These are phyloP conservation scores for Diploscapter pachys DNA, from an alignment of 1,140 invertebrate genomes.

Conservation along the genomic window DNA sequence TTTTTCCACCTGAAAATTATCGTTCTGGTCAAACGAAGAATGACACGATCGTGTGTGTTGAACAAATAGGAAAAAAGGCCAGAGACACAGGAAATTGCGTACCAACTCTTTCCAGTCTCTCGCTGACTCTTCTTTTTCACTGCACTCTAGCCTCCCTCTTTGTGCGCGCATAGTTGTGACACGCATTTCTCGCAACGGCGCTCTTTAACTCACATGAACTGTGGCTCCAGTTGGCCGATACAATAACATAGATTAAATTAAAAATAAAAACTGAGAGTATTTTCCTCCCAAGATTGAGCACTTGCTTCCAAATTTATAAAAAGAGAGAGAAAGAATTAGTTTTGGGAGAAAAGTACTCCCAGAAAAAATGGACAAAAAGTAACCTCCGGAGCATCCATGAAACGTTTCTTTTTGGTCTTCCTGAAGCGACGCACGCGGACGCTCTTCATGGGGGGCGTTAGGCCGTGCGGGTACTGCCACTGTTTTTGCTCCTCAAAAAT, in stretches of 20 bases:
- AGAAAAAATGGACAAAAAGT: neutral
- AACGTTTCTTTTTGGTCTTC: constrained; percentile 58
- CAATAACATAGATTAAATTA: neutral
- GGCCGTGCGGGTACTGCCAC: constrained; percentile 52
- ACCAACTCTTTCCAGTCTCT: neutral
- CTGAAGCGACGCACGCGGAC: constrained; percentile 48
- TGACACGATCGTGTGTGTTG: neutral
- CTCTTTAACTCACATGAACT: too few species aligned
- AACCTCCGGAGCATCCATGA: constrained; percentile 52
- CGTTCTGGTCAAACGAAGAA: neutral
- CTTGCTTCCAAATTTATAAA: too few species aligned
- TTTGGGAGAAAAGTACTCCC: neutral
- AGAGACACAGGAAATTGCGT: too few species aligned
- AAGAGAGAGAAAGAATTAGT: neutral
- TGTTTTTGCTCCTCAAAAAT: constrained; percentile 36
- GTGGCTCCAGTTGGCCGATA: neutral
- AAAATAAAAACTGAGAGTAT: too few species aligned
- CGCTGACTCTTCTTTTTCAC: neutral
- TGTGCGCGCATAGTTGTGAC: too few species aligned
- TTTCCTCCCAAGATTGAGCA: too few species aligned
- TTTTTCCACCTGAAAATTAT: constrained; percentile 37
- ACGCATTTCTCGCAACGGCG: too few species aligned
- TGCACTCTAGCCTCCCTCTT: too few species aligned
- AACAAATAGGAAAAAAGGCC: neutral
- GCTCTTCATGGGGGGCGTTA: constrained; percentile 52